These are phyloP conservation scores for Glyptemys insculpta DNA, from an alignment of 2,797 vertebrate species.

Conservation along the genomic window DNA sequence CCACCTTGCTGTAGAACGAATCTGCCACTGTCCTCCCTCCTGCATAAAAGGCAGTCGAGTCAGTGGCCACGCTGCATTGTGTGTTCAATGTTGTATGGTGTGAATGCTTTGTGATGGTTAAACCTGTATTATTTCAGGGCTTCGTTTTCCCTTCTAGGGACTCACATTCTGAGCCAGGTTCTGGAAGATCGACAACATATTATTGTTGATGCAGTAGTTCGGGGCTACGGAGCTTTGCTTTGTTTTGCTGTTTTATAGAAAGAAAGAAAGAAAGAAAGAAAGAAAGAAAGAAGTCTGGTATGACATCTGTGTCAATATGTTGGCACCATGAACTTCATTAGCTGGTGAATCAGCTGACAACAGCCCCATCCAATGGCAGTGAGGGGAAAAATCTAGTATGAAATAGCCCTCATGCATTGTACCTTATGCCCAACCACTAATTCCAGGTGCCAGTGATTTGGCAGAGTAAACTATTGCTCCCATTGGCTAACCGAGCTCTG, in stretches of 20 bases:
- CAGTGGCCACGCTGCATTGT: constrained; percentile 46
- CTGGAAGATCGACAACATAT: background rate
- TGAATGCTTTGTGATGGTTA: constrained; percentile 40
- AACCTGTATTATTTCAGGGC: constrained; percentile 38
- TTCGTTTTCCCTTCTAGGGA: constrained; percentile 21
- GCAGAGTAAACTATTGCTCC: background rate
- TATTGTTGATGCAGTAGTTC: background rate
- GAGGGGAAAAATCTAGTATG: constrained; percentile 27
- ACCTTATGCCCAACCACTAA: constrained; percentile 12
- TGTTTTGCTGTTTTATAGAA: background rate
- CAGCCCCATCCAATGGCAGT: background rate
- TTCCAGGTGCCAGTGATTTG: background rate
- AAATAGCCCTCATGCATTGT: background rate
- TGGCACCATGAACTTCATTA: constrained; percentile 30
- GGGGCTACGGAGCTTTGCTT: background rate
- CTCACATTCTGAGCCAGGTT: constrained; percentile 25
- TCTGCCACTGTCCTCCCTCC: constrained; percentile 68
- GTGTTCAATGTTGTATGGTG: constrained; percentile 15
- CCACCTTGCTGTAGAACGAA: constrained; percentile 67
- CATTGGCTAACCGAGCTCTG: constrained; percentile 46
- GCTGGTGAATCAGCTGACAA: constrained; percentile 32
- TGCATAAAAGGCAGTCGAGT: constrained; percentile 54
- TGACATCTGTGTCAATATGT: background rate
- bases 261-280: background rate
- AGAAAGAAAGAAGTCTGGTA: background rate